phyloP scores from a whole-genome alignment of 1,140 invertebrate genomes.

The Brachionus manjavacas region DNA sequence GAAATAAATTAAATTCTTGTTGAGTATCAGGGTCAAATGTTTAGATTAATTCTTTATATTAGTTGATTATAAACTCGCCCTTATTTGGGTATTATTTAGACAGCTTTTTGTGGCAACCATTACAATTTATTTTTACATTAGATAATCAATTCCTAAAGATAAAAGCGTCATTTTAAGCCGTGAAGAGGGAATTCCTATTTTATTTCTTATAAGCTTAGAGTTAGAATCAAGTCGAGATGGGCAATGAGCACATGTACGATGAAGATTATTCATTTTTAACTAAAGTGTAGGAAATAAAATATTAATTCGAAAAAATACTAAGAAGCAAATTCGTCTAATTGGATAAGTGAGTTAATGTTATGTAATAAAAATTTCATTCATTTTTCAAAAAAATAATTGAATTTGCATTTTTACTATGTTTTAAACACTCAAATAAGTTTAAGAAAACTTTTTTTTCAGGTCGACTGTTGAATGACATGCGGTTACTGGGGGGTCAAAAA shows the following conservation, averaged over 20 bases:
- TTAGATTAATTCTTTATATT: too few species aligned
- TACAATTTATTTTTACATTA: not conserved
- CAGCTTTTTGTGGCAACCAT: not conserved
- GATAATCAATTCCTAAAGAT: not conserved
- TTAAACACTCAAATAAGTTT: not conserved
- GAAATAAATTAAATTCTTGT: too few species aligned
- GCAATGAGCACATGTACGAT: not conserved
- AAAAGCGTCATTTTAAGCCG: slow-evolving; percentile 9
- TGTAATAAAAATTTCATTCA: not conserved
- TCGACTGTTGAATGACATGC: not conserved
- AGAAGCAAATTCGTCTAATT: too few species aligned
- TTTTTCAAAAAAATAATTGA: not conserved
- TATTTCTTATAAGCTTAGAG: not conserved
- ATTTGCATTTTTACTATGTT: not conserved
- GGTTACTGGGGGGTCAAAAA: not conserved
- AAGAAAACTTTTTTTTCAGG: not conserved
- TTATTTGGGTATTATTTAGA: not conserved
- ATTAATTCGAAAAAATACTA: too few species aligned
- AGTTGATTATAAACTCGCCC: not conserved
- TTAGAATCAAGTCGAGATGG: not conserved
- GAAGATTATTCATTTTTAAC: slow-evolving; percentile 4
- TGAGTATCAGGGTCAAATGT: too few species aligned
- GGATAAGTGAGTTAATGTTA: too few species aligned
- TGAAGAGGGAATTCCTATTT: slow-evolving; percentile 7
- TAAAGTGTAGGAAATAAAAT: not conserved